Base-by-base conservation (phyloP, 2,797 vertebrate genomes). In the Chelon auratus region DNA sequence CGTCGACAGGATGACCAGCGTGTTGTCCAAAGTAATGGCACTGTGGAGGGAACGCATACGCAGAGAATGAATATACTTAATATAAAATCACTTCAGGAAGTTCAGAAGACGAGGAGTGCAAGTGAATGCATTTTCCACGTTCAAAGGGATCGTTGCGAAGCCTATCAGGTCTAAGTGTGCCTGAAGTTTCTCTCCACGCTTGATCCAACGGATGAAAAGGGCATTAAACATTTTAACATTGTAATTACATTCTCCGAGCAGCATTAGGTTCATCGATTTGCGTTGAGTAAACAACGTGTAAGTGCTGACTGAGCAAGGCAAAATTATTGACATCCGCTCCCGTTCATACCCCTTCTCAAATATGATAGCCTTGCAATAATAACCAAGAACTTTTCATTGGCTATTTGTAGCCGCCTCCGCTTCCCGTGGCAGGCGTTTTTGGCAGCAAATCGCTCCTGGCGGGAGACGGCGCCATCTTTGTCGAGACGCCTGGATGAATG, bases 21-120 rank as follows among this genome's bases (percentile, higher is more conserved):
- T 97, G 94, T 98, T 99, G 87, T 98, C 97, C 94, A 98, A 91
- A 0, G 97, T 97, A 89, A 98, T 97, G 87, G 97, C 96, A 87
- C 97, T 99, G 85, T 39, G 51, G 53, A 62, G 37, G 6, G 13
- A 47, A 39, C 3, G 15, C 15, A 51, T 40, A 55, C 1, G 76
- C 22, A 56, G 59, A 3, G 0, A 11, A 13, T n/a, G 5, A 45
- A 52, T 13, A 18, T 3, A 30, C 42, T 58, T 3, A 1, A 39
- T 12, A 18, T 9, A 37, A 75, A 45, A 26, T 2, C 3, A 39
- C 36, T 33, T 26, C 24, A 26, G 4, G 24, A 26, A 26, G 24
- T n/a, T 54, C 9, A 40, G 10, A 13, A 13, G 12, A 40, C 4
- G 17, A 47, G 8, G 45, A 47, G 17, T 47, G 45, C 45, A 47